Evolutionary conservation across 2,797 vertebrate genomes (phyloP), one percentile per base, ranked within the genome.

Genomic region (Spinus olivaceus): DNA sequence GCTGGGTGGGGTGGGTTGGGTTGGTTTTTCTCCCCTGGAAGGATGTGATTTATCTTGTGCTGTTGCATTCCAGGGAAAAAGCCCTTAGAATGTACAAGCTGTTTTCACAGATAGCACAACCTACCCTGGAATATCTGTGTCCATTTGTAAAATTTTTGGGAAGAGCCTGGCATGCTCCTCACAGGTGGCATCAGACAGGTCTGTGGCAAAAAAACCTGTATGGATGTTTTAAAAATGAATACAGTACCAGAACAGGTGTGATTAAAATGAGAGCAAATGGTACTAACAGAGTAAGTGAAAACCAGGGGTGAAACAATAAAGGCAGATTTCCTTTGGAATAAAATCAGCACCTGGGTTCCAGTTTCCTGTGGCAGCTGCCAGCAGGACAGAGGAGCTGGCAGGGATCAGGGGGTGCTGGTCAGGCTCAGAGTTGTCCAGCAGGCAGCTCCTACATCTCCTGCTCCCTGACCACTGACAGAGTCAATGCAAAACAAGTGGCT

Each of bases 201-300:
- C 37, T 44, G 6, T 49, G 61, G 23, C 69, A 70, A 69, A 90
- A 65, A 91, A 91, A 86, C 12, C 46, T 69, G 37, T 7, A 25
- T 11, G 18, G n/a, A 3, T 56, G 59, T 22, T 2, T 42, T 1
- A n/a, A 86, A 82, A 46, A 54, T 50, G 4, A 47, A 46, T 39
- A 20, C 4, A 85, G 39, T 49, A n/a, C 10, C 64, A 83, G 88
- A 71, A 88, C 39, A 88, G 70, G 69, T 93, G 79, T 46, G 65
- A 70, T 63, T 76, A 74, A 86, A 71, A 54, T 37, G 54, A 73
- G 61, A 91, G 80, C 95, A 95, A 89, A 76, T 86, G 82, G 82
- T 86, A 81, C 81, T 72, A 76, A 76, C 30, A 73, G 61, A 90
- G 20, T 33, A 82, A 92, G 69, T 89, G 56, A 85, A 87, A 88